These are phyloP conservation scores for Amblyopsis rosae DNA, from an alignment of 2,113 vertebrate genomes.

Conservation along the genomic window DNA sequence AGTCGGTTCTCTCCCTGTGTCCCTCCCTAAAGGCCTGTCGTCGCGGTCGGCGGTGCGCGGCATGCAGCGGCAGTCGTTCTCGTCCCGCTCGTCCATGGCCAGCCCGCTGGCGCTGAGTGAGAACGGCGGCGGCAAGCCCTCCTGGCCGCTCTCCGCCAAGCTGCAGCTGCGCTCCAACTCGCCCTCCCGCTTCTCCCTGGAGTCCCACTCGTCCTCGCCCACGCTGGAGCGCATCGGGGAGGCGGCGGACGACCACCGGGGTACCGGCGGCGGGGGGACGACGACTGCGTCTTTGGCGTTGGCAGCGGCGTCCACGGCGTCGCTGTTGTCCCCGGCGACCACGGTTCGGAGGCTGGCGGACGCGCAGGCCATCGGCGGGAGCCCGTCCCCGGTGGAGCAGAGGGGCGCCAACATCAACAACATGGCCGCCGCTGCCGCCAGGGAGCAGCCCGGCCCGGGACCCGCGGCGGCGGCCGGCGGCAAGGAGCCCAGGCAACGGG, in stretches of 20 bases:
- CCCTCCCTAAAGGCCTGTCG: slow-evolving; percentile 83
- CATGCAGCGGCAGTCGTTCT: slow-evolving; percentile 92
- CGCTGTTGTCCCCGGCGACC: slow-evolving; percentile 72
- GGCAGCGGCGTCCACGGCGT: slow-evolving; percentile 32
- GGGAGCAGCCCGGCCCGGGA: slow-evolving; percentile 82
- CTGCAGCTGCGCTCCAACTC: slow-evolving; percentile 92
- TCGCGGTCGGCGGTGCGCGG: slow-evolving; percentile 90
- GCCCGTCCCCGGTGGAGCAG: slow-evolving; percentile 71
- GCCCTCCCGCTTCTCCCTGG: slow-evolving; percentile 90
- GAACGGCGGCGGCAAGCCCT: slow-evolving; percentile 85
- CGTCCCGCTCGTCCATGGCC: slow-evolving; percentile 90
- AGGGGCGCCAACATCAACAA: slow-evolving; percentile 84
- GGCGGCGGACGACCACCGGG: slow-evolving; percentile 75
- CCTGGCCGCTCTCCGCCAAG: slow-evolving; percentile 91
- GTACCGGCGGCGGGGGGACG: slow-evolving; percentile 70
- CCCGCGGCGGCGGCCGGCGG: slow-evolving; percentile 69
- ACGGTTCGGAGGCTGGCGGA: slow-evolving; percentile 79
- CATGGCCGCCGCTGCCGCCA: slow-evolving; percentile 74
- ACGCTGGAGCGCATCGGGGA: slow-evolving; percentile 93
- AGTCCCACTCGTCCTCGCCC: slow-evolving; percentile 88
- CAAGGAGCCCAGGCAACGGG: slow-evolving; percentile 82
- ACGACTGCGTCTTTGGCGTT: slow-evolving; percentile 74
- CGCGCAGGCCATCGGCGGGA: slow-evolving; percentile 79
- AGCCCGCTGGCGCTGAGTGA: slow-evolving; percentile 91
- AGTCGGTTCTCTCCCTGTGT: too few relatives aligned